Conservation (phyloP, 2,888 invertebrate genomes). For the Drosophila diplacantha region DNA sequence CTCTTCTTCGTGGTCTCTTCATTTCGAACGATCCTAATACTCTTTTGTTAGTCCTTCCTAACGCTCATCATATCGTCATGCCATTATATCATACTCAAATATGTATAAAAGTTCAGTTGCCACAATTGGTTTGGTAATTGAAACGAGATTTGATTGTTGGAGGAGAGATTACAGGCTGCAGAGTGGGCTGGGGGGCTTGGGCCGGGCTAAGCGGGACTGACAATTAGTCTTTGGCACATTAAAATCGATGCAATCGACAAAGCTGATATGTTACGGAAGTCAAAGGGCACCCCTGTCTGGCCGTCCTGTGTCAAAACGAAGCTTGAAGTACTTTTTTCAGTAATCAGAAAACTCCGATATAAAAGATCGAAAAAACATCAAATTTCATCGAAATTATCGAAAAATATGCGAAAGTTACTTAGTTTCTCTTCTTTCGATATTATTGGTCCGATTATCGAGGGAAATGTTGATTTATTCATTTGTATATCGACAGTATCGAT, state of each 20-base stretch:
- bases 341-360: neutral
- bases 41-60: slow-evolving; percentile 16
- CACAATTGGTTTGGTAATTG: slow-evolving; percentile 24
- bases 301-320: neutral
- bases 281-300: neutral
- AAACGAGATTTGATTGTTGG: slow-evolving; percentile 22
- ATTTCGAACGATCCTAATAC: slow-evolving; percentile 13
- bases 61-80: slow-evolving; percentile 3
- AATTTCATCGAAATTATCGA: neutral
- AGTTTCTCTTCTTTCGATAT: neutral
- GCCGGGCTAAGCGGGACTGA: slow-evolving; percentile 1
- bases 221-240: slow-evolving; percentile 61
- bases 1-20: neutral
- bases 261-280: slow-evolving; percentile 32
- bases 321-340: neutral
- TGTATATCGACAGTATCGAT: neutral
- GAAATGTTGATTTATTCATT: neutral
- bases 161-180: slow-evolving; percentile 1
- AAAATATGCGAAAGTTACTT: neutral
- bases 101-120: slow-evolving; percentile 32
- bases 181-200: neutral
- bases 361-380: neutral
- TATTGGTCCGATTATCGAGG: neutral
- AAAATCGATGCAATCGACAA: slow-evolving; percentile 30
- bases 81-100: slow-evolving; percentile 5